A percentile compares a stretch with the other conserved stretches of the same genome.
Conservation (phyloP, 2,797 vertebrate genomes). For the Botia kubotai region DNA sequence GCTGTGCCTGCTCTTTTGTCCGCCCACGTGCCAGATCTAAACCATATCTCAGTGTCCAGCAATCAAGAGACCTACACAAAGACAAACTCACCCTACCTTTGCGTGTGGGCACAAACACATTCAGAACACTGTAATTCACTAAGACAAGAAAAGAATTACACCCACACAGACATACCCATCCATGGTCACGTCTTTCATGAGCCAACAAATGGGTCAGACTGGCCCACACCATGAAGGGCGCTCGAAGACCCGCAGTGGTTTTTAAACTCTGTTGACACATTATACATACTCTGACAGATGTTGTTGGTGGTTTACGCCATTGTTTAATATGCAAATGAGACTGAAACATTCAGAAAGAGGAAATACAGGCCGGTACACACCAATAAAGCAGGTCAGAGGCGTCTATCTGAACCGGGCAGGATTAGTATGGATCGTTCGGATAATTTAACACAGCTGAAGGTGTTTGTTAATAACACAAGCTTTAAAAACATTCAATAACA, state of each 20-base stretch:
- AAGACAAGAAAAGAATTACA: constrained; percentile 35
- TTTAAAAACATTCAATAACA: neutral
- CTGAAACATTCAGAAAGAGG: neutral
- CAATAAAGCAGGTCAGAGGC: neutral
- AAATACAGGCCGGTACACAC: neutral
- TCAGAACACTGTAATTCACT: constrained; percentile 26
- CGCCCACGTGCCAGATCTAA: constrained; percentile 50
- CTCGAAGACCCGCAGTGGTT: constrained; percentile 34
- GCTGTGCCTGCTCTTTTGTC: constrained; percentile 51
- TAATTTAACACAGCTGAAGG: neutral
- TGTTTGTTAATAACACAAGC: neutral
- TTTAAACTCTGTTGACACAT: constrained; percentile 52
- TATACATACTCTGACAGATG: constrained; percentile 51
- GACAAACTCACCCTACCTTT: constrained; percentile 57
- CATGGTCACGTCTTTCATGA: constrained; percentile 36
- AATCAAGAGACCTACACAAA: constrained; percentile 31
- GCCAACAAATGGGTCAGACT: constrained; percentile 41
- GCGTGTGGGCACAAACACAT: constrained; percentile 52
- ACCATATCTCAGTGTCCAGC: constrained; percentile 54
- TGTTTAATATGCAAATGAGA: constrained; percentile 9
- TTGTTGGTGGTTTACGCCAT: neutral
- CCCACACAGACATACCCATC: constrained; percentile 39
- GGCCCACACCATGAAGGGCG: constrained; percentile 29
- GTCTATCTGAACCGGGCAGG: neutral
- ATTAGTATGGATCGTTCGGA: neutral